These are phyloP conservation scores for Danionella dracula DNA, from an alignment of 2,797 vertebrate species.

Conservation along the genomic window DNA sequence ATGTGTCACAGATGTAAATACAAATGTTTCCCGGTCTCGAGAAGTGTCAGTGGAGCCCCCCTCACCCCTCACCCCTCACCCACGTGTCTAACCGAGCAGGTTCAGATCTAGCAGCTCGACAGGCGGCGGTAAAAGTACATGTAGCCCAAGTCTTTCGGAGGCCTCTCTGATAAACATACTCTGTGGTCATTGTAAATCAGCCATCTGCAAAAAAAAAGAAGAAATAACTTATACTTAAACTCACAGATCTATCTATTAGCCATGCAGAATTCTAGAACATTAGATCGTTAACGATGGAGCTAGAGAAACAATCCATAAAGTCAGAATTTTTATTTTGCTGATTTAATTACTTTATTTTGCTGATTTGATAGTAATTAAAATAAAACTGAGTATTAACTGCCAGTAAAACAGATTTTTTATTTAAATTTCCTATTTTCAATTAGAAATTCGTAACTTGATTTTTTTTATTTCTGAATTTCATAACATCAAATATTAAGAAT, in stretches of 20 bases:
- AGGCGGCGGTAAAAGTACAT: slow-evolving; percentile 96
- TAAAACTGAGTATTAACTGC: too few species aligned
- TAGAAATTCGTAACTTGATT: too few species aligned
- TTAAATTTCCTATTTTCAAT: too few species aligned
- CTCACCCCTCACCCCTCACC: slow-evolving; percentile 63
- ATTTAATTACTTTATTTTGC: too few species aligned
- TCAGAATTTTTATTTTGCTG: too few species aligned
- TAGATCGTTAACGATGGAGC: too few species aligned
- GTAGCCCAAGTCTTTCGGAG: slow-evolving; percentile 96
- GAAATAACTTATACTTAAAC: neutral
- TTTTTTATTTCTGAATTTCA: too few species aligned
- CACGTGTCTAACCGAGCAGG: slow-evolving; percentile 57
- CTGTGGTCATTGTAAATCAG: slow-evolving; percentile 98
- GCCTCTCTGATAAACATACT: slow-evolving; percentile 95
- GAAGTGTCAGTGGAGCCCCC: slow-evolving; percentile 41
- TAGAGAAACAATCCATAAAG: too few species aligned
- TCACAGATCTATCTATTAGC: neutral
- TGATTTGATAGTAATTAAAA: too few species aligned
- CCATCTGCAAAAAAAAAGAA: slow-evolving; percentile 72
- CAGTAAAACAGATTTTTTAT: too few species aligned
- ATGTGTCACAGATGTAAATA: slow-evolving; percentile 52
- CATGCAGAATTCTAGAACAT: neutral
- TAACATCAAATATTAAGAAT: too few species aligned
- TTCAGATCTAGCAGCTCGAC: slow-evolving; percentile 80
- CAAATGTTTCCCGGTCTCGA: slow-evolving; percentile 56